Evolutionary conservation across 2,797 vertebrate genomes (phyloP), one percentile per base, ranked within the genome.

Genomic region (Lepilemur septentrionalis): DNA sequence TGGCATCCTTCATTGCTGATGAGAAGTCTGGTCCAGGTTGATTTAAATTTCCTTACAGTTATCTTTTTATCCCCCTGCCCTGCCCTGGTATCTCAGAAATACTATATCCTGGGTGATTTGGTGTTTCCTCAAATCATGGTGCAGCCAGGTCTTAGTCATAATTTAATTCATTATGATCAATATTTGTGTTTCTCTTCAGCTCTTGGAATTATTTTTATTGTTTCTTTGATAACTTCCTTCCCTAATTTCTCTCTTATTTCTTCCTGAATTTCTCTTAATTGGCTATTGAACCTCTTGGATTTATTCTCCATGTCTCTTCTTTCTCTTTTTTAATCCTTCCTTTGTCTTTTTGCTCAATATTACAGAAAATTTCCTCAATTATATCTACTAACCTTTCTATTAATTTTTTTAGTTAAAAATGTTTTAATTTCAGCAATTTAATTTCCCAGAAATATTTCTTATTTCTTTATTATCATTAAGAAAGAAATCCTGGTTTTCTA

Each of bases 141-240:
- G n/a, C 17, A 32, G 32, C 48, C 50, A 82, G 20, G 23, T 67
- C 22, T 72, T 75, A 25, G 20, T 82, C 52, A 82, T 94, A 8
- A 76, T 92, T 87, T 86, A 84, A 78, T 76, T 91, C 55, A 76
- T 92, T 93, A 50, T 70, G 30, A 93, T 84, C 28, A 90, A 46
- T 57, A 91, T 84, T 88, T 76, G 23, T 75, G 30, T 72, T 93
- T 69, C 30, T 79, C 15, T 89, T 69, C 23, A 92, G 2, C 14
- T 72, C 10, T 87, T 65, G 25, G 14, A 73, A 82, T 89, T 69
- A 55, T 48, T 67, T 81, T 18, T 57, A 30, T 83, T 81, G 25
- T 86, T 73, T 70, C 17, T 85, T 86, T 84, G 84, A n/a, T 23
- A 79, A 69, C 7, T 93, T 52, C 6, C 46, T 79, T 22, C 14